Evolutionary conservation across 2,797 vertebrate species (phyloP).

Genomic region (Philypnodon macrostomus): DNA sequence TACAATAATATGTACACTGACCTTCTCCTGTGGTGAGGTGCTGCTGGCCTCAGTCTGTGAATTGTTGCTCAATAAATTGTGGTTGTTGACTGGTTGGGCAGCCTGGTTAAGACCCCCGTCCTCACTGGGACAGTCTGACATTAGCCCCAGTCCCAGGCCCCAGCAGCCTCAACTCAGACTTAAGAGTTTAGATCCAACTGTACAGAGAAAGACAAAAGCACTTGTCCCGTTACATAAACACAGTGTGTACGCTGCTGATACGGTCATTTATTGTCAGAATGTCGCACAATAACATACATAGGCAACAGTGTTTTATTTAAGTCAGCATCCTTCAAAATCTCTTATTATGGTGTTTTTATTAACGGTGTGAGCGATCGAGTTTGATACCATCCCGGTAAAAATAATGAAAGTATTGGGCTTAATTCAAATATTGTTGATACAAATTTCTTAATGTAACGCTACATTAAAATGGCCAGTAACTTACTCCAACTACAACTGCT

Average conservation of each 20-base stretch:
- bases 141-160: constrained; percentile 35
- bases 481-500: no score
- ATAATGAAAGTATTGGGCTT: no score
- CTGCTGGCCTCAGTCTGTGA: constrained; percentile 14
- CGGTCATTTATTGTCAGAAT: no score
- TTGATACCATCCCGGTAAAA: no score
- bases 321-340: no score
- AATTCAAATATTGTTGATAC: no score
- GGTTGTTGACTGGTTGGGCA: constrained; percentile 37
- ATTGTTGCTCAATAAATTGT: constrained; percentile 35
- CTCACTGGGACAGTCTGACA: constrained; percentile 56
- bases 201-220: not conserved
- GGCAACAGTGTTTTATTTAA: no score
- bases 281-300: no score
- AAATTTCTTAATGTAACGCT: no score
- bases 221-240: not conserved
- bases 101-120: constrained; percentile 48
- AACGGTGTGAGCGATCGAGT: no score
- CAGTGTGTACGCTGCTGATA: not conserved
- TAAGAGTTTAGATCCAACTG: constrained; percentile 16
- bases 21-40: constrained; percentile 48
- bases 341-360: no score
- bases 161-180: constrained; percentile 24
- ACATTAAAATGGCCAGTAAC: no score
- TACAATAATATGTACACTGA: constrained; percentile 18